These are phyloP conservation scores for Lagria hirta DNA, from an alignment of 2,888 invertebrate species.

Conservation along the genomic window DNA sequence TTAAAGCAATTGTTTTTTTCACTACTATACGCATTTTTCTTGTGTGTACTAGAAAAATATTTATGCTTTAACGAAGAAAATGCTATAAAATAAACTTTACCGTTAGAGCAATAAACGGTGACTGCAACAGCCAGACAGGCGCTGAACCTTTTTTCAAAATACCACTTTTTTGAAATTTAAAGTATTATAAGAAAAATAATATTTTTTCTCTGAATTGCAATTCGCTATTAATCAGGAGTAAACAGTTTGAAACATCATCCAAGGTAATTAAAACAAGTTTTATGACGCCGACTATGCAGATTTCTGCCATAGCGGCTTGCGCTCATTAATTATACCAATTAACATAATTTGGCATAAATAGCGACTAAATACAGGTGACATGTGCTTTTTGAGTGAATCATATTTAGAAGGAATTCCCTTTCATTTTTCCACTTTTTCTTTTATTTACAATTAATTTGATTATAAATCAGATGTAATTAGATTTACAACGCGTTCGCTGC, in stretches of 20 bases:
- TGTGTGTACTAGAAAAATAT: background rate
- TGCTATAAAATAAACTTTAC: background rate
- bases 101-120: background rate
- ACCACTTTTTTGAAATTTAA: too few relatives aligned
- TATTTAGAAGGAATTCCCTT: conserved; percentile 18
- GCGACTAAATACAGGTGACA: conserved; percentile 27
- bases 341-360: conserved; percentile 28
- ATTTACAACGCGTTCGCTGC: conserved; percentile 19
- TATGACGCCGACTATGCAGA: conserved; percentile 29
- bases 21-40: too few relatives aligned
- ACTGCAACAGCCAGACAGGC: too few relatives aligned
- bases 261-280: conserved; percentile 40
- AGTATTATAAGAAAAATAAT: too few relatives aligned
- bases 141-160: too few relatives aligned
- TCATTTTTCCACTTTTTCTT: conserved; percentile 8
- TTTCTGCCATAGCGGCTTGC: conserved; percentile 19
- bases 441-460: conserved; percentile 20
- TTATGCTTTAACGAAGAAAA: background rate
- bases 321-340: conserved; percentile 25
- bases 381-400: conserved; percentile 23
- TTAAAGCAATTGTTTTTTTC: too few relatives aligned
- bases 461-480: conserved; percentile 20
- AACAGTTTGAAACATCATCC: conserved; percentile 25
- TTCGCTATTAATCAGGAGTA: conserved; percentile 22
- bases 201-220: conserved; percentile 17